These are phyloP conservation scores for Cyphomyrus discorhynchus DNA, from an alignment of 2,113 vertebrate genomes.

Conservation along the genomic window DNA sequence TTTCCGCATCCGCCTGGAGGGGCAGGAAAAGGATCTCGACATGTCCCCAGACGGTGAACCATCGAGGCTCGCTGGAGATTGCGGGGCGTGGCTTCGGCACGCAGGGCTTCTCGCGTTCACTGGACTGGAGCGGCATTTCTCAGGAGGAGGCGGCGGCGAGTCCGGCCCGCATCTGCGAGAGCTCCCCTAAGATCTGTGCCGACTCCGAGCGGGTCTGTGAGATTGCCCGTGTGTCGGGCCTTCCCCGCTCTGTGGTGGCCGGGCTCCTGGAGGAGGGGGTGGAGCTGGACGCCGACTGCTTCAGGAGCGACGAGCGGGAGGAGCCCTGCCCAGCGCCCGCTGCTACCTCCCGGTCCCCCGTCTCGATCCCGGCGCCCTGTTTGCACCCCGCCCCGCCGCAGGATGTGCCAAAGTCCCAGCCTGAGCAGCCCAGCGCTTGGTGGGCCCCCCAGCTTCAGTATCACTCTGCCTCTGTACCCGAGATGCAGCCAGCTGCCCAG, in stretches of 20 bases:
- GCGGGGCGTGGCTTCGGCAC: slow-evolving; percentile 42
- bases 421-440: background rate
- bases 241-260: slow-evolving; percentile 60
- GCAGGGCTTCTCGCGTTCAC: slow-evolving; percentile 54
- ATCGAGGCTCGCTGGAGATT: slow-evolving; percentile 65
- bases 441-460: background rate
- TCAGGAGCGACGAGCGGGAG: slow-evolving; percentile 50
- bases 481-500: background rate
- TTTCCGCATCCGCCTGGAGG: slow-evolving; percentile 52
- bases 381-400: slow-evolving; percentile 3
- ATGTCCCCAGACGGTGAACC: slow-evolving; percentile 58
- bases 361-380: slow-evolving; percentile 26
- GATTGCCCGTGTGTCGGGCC: slow-evolving; percentile 64
- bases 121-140: slow-evolving; percentile 55
- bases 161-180: slow-evolving; percentile 44
- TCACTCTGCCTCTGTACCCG: background rate
- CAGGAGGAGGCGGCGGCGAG: slow-evolving; percentile 45
- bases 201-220: slow-evolving; percentile 62
- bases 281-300: slow-evolving; percentile 65
- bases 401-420: background rate
- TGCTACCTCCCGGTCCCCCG: slow-evolving; percentile 35
- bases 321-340: background rate
- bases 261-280: slow-evolving; percentile 70
- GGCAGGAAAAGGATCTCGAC: slow-evolving; percentile 67
- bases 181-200: slow-evolving; percentile 51